Percentiles rank a stretch among this genome's conserved stretches.
phyloP scores from a whole-genome alignment of 2,113 vertebrate genomes.

The Microcebus tavaratra region DNA sequence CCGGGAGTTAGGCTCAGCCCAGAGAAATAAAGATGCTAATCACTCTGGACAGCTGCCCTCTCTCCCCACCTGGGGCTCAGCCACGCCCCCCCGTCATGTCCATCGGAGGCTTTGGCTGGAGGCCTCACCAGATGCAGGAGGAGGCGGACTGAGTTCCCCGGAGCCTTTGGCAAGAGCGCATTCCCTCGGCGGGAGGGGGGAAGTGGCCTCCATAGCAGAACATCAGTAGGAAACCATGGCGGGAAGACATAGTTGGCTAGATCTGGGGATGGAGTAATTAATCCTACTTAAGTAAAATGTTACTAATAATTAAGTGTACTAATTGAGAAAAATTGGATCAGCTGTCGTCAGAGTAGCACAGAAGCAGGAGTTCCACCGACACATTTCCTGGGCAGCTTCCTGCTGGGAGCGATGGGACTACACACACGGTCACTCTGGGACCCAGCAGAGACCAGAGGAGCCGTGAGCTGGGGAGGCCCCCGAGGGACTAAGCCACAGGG shows the following conservation, averaged over 20 bases:
- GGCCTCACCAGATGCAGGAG: constrained; percentile 26
- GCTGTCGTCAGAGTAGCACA: background rate
- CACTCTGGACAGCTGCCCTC: background rate
- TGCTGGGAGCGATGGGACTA: background rate
- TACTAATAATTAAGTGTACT: constrained; percentile 68
- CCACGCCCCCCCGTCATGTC: background rate
- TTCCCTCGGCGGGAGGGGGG: background rate
- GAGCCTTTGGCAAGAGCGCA: constrained; percentile 22
- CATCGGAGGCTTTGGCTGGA: background rate
- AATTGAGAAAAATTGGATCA: constrained; percentile 60
- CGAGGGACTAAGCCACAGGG: background rate
- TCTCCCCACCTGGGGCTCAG: constrained; percentile 12
- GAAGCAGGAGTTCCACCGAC: background rate
- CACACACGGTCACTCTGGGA: background rate
- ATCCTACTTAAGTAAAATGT: constrained; percentile 62
- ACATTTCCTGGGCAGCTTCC: background rate
- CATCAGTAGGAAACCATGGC: background rate
- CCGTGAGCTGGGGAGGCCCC: background rate
- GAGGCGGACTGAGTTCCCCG: background rate
- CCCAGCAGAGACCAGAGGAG: background rate
- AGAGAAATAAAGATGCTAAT: constrained; percentile 22
- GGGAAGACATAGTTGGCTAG: background rate
- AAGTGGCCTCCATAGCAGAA: background rate
- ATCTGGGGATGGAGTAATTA: constrained; percentile 28
- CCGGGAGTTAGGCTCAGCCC: background rate